phyloP scores from a whole-genome alignment of 2,113 vertebrate species.

The Prolemur simus region DNA sequence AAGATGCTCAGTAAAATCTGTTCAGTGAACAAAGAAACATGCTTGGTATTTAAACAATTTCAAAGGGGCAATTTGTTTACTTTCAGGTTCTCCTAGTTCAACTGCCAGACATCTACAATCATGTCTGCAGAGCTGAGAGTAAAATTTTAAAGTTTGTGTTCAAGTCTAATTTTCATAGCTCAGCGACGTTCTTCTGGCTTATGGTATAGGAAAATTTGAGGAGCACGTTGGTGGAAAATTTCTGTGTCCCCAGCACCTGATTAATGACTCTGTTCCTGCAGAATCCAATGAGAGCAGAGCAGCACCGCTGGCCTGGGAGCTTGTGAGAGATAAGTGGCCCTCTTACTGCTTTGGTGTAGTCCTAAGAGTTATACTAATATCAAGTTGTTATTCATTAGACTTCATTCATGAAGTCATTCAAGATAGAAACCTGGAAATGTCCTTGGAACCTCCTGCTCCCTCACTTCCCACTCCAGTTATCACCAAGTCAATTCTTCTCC shows the following conservation, averaged over 20 bases:
- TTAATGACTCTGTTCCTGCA: slow-evolving; percentile 38
- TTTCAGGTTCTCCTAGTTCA: not conserved
- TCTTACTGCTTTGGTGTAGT: slow-evolving; percentile 30
- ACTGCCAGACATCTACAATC: not conserved
- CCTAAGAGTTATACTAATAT: slow-evolving; percentile 56
- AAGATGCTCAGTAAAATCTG: not conserved
- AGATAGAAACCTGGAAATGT: not conserved
- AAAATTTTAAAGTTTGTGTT: slow-evolving; percentile 62
- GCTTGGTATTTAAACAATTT: slow-evolving; percentile 23
- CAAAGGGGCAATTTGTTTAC: not conserved
- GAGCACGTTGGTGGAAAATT: not conserved
- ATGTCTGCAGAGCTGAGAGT: not conserved
- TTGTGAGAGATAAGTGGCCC: slow-evolving; percentile 31
- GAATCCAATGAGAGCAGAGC: not conserved
- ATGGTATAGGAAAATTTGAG: not conserved
- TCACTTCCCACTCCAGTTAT: not conserved
- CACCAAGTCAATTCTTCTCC: not conserved
- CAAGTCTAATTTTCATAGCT: slow-evolving; percentile 42
- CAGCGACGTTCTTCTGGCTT: slow-evolving; percentile 52
- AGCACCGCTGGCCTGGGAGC: not conserved
- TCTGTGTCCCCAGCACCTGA: not conserved
- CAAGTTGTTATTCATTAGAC: slow-evolving; percentile 59
- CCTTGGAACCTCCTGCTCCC: not conserved
- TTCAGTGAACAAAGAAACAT: not conserved
- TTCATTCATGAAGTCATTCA: not conserved